A percentile compares a stretch with the other conserved stretches of the same genome.
Conservation (phyloP, 1,140 invertebrate species). For the Drosophila busckii region DNA sequence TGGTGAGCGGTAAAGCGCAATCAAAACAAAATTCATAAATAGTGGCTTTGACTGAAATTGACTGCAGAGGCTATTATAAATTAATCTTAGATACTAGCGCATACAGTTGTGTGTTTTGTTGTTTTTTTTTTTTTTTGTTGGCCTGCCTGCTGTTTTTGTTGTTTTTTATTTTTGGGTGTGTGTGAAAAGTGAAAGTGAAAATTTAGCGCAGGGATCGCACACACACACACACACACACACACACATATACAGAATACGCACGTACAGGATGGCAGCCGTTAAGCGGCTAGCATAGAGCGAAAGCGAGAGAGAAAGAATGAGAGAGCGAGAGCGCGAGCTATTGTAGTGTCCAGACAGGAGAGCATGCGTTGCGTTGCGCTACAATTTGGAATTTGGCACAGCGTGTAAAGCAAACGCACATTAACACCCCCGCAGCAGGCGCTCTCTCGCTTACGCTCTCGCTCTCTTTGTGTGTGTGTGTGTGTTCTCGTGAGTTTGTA, state of each 20-base stretch:
- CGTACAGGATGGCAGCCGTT: background rate
- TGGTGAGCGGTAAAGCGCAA: background rate
- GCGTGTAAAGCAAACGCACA: conserved; percentile 53
- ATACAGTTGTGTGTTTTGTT: conserved; percentile 21
- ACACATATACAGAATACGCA: conserved; percentile 1
- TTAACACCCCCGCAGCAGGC: conserved; percentile 52
- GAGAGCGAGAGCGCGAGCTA: conserved; percentile 4
- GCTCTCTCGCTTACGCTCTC: background rate
- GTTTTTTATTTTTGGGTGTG: conserved; percentile 58
- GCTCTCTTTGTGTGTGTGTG: conserved; percentile 10
- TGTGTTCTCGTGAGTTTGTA: too few species aligned
- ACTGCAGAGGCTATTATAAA: too few species aligned
- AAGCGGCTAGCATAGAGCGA: conserved; percentile 12
- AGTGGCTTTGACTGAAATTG: background rate
- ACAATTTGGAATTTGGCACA: conserved; percentile 50
- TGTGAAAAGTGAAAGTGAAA: conserved; percentile 76
- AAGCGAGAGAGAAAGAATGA: conserved; percentile 6
- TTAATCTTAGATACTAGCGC: conserved; percentile 8
- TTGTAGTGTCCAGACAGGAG: conserved; percentile 10
- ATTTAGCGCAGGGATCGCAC: conserved; percentile 50
- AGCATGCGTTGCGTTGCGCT: conserved; percentile 24
- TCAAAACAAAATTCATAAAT: conserved; percentile 2
- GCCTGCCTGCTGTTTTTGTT: conserved; percentile 24
- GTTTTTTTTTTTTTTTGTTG: conserved; percentile 15
- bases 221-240: conserved; percentile 17